Percentiles rank a stretch among this genome's conserved stretches.
Evolutionary conservation across 2,888 invertebrate genomes (phyloP).

Genomic region (Rhagonycha fulva): DNA sequence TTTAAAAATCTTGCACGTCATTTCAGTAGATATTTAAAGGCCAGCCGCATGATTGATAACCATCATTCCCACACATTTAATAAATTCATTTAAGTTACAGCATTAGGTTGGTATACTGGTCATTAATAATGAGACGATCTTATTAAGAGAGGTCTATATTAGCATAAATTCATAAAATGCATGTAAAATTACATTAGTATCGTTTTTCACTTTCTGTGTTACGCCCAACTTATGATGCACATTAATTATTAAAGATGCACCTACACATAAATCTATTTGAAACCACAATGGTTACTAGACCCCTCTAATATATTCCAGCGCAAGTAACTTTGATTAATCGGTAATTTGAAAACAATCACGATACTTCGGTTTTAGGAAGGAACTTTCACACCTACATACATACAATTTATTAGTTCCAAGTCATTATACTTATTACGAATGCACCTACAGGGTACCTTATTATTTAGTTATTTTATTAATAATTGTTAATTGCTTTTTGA

Average conservation of each 20-base stretch:
- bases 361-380: background rate
- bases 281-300: background rate
- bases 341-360: background rate
- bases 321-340: background rate
- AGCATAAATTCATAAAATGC: conserved; percentile 38
- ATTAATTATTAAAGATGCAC: conserved; percentile 15
- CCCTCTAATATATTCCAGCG: background rate
- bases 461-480: background rate
- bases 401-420: background rate
- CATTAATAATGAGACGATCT: conserved; percentile 41
- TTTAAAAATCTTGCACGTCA: conserved; percentile 20
- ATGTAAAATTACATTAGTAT: conserved; percentile 29
- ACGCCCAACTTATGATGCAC: conserved; percentile 22
- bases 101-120: conserved; percentile 31
- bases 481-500: background rate
- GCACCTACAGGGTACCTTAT: background rate
- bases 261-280: conserved; percentile 15
- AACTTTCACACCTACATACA: background rate
- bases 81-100: conserved; percentile 41
- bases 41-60: conserved; percentile 36
- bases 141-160: conserved; percentile 40
- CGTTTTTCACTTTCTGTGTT: conserved; percentile 31
- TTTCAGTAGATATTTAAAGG: conserved; percentile 16
- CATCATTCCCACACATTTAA: conserved; percentile 32
- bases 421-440: no score